phyloP scores from a whole-genome alignment of 2,888 invertebrate genomes.

The Noctua pronuba region DNA sequence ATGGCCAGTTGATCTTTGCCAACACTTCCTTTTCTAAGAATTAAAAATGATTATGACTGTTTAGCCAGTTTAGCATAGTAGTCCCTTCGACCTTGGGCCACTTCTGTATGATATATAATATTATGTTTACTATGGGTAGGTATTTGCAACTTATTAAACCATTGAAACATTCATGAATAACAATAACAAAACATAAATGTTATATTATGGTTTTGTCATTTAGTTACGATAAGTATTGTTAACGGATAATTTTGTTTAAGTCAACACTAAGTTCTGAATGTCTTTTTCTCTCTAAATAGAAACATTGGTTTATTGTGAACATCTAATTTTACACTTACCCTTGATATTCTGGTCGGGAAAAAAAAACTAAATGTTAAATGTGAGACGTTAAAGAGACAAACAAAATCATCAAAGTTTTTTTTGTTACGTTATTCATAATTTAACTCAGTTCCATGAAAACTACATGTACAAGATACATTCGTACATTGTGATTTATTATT shows the following conservation, averaged over 20 bases:
- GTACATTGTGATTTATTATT: conserved; percentile 49
- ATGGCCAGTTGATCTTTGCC: conserved; percentile 54
- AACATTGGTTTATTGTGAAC: no score
- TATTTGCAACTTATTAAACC: not conserved
- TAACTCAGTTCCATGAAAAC: conserved; percentile 4
- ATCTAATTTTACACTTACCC: not conserved
- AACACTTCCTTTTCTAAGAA: conserved; percentile 39
- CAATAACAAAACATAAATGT: not conserved
- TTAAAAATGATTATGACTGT: conserved; percentile 43
- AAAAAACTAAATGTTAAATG: not conserved
- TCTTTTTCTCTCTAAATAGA: not conserved
- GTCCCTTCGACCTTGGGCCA: conserved; percentile 12
- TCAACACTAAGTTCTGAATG: not conserved
- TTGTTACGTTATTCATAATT: not conserved
- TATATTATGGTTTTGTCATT: not conserved
- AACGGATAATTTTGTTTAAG: not conserved
- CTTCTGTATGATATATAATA: not conserved
- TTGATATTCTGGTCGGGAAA: not conserved
- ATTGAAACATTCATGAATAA: not conserved
- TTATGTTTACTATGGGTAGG: not conserved
- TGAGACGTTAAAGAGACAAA: not conserved
- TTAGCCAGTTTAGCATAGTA: conserved; percentile 19
- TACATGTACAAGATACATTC: conserved; percentile 31
- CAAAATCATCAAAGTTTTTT: not conserved
- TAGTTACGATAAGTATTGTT: not conserved